These are phyloP conservation scores for Acyrthosiphon pisum DNA, from an alignment of 1,140 invertebrate species.

Conservation along the genomic window DNA sequence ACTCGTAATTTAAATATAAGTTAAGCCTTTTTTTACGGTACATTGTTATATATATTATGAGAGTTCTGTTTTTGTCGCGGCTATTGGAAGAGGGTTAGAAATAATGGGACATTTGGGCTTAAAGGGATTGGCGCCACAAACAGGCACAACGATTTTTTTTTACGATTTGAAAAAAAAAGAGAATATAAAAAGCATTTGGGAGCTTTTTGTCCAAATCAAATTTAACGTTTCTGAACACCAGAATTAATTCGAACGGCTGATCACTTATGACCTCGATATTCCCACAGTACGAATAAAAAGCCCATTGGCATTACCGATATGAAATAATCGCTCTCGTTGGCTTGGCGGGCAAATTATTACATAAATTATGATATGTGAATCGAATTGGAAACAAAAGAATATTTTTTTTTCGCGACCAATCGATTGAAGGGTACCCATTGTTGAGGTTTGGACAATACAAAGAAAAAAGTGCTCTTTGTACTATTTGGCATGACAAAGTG, in stretches of 20 bases:
- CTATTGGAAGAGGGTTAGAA: conserved; percentile 48
- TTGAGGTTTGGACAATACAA: conserved; percentile 29
- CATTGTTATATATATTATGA: conserved; percentile 12
- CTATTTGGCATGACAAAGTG: conserved; percentile 36
- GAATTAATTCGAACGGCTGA: background rate
- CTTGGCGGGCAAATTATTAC: conserved; percentile 35
- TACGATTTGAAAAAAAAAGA: conserved; percentile 30
- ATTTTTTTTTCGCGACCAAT: conserved; percentile 13
- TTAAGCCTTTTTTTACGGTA: conserved; percentile 28
- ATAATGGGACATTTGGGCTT: conserved; percentile 45
- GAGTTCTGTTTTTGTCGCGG: conserved; percentile 51
- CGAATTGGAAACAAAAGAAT: conserved; percentile 49
- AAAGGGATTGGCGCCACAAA: conserved; percentile 53
- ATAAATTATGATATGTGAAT: conserved; percentile 54
- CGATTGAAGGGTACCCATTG: conserved; percentile 50
- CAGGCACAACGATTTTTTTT: conserved; percentile 19
- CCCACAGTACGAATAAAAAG: conserved; percentile 33
- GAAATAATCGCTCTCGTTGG: conserved; percentile 28
- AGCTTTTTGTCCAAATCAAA: conserved; percentile 14
- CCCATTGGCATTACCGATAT: conserved; percentile 7
- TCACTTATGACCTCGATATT: conserved; percentile 25
- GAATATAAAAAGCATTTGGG: conserved; percentile 21
- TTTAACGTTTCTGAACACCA: background rate
- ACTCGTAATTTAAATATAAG: conserved; percentile 47
- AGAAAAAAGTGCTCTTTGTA: conserved; percentile 13